Conservation (phyloP, 2,797 vertebrate species). For the Syngnathus acus region DNA sequence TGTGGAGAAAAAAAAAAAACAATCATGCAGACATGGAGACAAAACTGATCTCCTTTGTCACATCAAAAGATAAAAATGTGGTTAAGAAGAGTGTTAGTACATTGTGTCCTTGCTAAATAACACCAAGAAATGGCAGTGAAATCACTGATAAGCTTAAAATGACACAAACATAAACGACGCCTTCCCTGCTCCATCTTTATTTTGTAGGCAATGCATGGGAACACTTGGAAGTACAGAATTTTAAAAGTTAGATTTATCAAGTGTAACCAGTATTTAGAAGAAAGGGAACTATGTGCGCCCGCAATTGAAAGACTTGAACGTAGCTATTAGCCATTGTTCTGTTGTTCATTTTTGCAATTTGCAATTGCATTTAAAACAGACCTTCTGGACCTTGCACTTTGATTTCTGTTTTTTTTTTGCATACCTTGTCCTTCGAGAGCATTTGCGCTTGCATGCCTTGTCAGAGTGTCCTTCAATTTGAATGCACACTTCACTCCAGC, state of each 20-base stretch:
- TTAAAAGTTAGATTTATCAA: too few relatives aligned
- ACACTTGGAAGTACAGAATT: background rate
- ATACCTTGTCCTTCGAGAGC: slow-evolving; percentile 43
- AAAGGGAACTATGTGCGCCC: too few relatives aligned
- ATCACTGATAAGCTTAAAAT: slow-evolving; percentile 24
- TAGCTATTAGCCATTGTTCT: too few relatives aligned
- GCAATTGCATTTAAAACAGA: slow-evolving; percentile 22
- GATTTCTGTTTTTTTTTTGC: slow-evolving; percentile 48
- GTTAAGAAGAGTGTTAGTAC: slow-evolving; percentile 26
- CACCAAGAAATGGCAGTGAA: slow-evolving; percentile 10
- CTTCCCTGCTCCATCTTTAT: slow-evolving; percentile 17
- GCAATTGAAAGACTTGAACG: too few relatives aligned
- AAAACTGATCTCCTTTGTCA: slow-evolving; percentile 29
- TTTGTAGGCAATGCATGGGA: slow-evolving; percentile 7
- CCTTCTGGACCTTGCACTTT: slow-evolving; percentile 45
- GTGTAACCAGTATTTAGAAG: too few relatives aligned
- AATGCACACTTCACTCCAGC: slow-evolving; percentile 60
- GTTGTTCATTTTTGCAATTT: background rate
- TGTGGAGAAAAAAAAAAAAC: background rate
- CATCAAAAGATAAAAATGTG: slow-evolving; percentile 32
- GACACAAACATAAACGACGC: slow-evolving; percentile 19
- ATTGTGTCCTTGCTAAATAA: slow-evolving; percentile 17
- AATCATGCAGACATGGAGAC: slow-evolving; percentile 10
- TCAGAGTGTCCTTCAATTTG: slow-evolving; percentile 51
- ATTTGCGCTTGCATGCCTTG: slow-evolving; percentile 32